Evolutionary conservation across 2,797 vertebrate species (phyloP).

Genomic region (Hemibagrus guttatus): DNA sequence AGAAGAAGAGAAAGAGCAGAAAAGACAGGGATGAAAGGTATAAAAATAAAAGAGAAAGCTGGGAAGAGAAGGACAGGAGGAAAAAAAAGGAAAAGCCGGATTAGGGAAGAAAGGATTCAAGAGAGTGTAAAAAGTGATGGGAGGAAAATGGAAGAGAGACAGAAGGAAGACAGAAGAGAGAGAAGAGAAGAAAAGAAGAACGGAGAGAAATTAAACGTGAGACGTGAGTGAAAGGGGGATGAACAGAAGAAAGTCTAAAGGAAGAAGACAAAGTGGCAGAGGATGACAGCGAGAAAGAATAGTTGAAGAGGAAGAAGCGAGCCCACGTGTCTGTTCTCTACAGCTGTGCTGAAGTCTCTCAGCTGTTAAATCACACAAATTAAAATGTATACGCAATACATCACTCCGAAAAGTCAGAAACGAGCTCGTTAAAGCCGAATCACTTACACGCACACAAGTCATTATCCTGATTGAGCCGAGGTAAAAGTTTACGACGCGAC

Average conservation of each 20-base stretch:
- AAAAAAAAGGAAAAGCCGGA: background rate
- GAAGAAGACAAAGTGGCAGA: background rate
- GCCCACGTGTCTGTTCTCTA: background rate
- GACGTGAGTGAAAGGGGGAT: background rate
- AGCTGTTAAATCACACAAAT: background rate
- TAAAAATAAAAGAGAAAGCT: background rate
- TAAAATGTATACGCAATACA: background rate
- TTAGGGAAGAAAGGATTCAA: background rate
- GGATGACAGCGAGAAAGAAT: background rate
- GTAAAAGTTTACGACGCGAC: constrained; percentile 11
- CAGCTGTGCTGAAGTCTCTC: background rate
- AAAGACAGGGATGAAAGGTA: background rate
- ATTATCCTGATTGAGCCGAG: constrained; percentile 21
- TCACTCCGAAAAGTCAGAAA: background rate
- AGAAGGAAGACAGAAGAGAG: background rate
- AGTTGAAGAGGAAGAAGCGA: background rate
- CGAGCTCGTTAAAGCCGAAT: constrained; percentile 17
- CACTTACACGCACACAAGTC: constrained; percentile 1
- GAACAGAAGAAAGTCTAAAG: background rate
- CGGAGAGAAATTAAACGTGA: background rate
- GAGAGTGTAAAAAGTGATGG: background rate
- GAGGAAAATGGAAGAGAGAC: background rate
- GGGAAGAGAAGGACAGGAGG: background rate
- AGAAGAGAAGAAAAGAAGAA: background rate
- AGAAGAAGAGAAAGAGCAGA: background rate